phyloP scores from a whole-genome alignment of 2,888 invertebrate species.

The Macropis europaea region DNA sequence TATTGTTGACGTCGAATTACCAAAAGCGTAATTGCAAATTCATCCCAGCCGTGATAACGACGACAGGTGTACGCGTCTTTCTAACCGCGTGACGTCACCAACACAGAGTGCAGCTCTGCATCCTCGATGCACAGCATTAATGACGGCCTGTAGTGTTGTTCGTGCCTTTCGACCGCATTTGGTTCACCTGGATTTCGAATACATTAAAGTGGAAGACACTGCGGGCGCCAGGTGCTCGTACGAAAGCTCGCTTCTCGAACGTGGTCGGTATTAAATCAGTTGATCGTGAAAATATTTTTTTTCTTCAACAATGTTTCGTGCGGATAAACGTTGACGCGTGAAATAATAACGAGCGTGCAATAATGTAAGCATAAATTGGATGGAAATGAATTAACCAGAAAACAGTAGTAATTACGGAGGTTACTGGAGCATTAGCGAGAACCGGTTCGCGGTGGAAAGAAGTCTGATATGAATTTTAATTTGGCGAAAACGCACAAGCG shows the following conservation, averaged over 20 bases:
- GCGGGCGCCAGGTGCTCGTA: background rate
- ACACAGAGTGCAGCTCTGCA: slow-evolving; percentile 4
- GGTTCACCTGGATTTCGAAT: slow-evolving; percentile 17
- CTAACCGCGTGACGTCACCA: slow-evolving; percentile 32
- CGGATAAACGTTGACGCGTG: too few relatives aligned
- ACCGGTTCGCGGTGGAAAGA: too few relatives aligned
- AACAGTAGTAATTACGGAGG: slow-evolving; percentile 6
- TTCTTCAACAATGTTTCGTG: too few relatives aligned
- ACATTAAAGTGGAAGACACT: background rate
- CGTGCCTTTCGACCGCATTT: slow-evolving; percentile 21
- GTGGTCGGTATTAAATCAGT: too few relatives aligned
- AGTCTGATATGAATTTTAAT: background rate
- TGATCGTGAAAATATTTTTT: too few relatives aligned
- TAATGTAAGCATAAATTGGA: too few relatives aligned
- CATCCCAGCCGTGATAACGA: background rate
- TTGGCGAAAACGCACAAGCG: background rate
- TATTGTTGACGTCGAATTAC: background rate
- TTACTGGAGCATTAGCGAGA: slow-evolving; percentile 8
- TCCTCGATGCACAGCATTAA: slow-evolving; percentile 25
- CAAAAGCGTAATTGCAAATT: slow-evolving; percentile 18
- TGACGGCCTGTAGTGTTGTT: slow-evolving; percentile 14
- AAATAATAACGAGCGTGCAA: too few relatives aligned
- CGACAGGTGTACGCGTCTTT: slow-evolving; percentile 28
- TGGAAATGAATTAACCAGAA: background rate
- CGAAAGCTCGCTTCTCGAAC: background rate